Base-by-base conservation (phyloP, 30 jellyfish, hydroid and myxozoan species). In the Hydra vulgaris region DNA sequence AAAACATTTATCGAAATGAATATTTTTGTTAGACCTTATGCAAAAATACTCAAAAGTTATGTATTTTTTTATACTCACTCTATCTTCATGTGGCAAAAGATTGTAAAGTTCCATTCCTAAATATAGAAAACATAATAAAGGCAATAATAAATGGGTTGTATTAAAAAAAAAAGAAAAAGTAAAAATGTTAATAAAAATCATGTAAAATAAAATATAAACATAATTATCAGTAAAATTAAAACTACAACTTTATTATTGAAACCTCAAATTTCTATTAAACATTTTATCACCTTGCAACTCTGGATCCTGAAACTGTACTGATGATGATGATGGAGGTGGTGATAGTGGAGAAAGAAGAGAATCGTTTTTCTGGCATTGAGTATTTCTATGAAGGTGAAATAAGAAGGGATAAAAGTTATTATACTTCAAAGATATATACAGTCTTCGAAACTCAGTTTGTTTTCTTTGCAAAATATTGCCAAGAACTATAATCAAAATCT, bases 81-180 rank as follows among this genome's bases (percentile, higher is more conserved):
- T 73, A 21, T 88, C 96, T 74, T 88, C 96, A 23, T 88, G 90
- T 26, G 96, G 96, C 12, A 88, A 89, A 66, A 88, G 79, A 21
- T 89, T 78, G 77, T 83, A 88, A 23, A 83, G 80, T 56, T 88
- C 96, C 26, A 89, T 78, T 27, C 90, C 96, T 88, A 84, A 61
- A 27, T n/a, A 25, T 66, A 18, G 52, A 84, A n/a, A 19, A 23
- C 21, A 40, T 18, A 40, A 40, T 40, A 3, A 40, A 40, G 61
- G 5, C 12, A n/a, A n/a, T n/a, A n/a, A n/a, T n/a, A n/a, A n/a
- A n/a, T n/a, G n/a, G 25, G 18, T 8, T 52, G 56, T 17, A 52
- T 72, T n/a, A 21, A 19, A 0, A 23, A 53, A 21, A 18, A 0
- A 22, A 20, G 72, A 54, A 21, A 79, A 69, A 12, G 15, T 1